Evolutionary conservation across 1,140 invertebrate genomes (phyloP).

Genomic region (Ceratina calcarata): DNA sequence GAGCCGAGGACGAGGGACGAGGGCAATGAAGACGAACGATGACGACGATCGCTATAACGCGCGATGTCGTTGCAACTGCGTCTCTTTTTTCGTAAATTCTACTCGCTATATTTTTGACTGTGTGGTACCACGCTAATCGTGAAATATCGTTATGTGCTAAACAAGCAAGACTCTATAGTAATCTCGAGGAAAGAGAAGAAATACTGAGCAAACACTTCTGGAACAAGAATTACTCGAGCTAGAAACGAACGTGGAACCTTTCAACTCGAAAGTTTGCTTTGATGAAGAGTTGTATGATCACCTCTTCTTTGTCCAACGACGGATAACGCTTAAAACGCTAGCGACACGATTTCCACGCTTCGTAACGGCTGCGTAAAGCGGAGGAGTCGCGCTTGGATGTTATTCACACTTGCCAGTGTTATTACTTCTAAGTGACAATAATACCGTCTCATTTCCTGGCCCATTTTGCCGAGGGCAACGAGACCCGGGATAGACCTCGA

Average conservation of each 20-base stretch:
- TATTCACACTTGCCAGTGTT: slow-evolving; percentile 52
- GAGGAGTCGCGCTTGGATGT: slow-evolving; percentile 17
- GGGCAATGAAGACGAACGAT: background rate
- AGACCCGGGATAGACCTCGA: slow-evolving; percentile 44
- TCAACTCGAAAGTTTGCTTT: too few species aligned
- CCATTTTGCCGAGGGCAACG: slow-evolving; percentile 48
- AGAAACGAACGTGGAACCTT: too few species aligned
- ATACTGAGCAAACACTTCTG: too few species aligned
- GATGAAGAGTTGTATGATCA: background rate
- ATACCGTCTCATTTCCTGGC: slow-evolving; percentile 63
- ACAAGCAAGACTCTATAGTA: too few species aligned
- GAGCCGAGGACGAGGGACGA: background rate
- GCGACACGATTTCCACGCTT: background rate
- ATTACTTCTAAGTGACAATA: slow-evolving; percentile 62
- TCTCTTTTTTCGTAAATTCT: background rate
- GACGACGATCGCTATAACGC: background rate
- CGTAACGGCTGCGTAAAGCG: slow-evolving; percentile 5
- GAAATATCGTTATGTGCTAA: too few species aligned
- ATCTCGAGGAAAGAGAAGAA: too few species aligned
- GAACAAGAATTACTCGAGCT: too few species aligned
- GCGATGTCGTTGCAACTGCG: background rate
- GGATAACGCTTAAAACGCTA: too few species aligned
- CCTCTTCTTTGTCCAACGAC: too few species aligned
- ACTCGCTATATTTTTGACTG: slow-evolving; percentile 16
- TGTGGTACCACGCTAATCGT: background rate